Evolutionary conservation across 2,113 vertebrate species (phyloP).

Genomic region (Lagopus muta): DNA sequence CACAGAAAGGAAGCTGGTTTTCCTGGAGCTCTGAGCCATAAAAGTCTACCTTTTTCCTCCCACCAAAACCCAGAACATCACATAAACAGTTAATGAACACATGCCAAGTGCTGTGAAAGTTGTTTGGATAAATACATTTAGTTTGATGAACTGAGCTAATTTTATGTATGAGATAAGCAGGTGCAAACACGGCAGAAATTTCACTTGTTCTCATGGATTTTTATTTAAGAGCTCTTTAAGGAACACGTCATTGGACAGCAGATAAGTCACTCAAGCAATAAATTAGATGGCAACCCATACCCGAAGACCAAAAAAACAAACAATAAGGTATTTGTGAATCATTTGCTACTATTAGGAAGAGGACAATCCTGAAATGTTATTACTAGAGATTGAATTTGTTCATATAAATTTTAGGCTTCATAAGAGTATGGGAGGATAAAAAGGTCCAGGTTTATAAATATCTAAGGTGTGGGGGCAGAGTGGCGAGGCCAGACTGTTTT

Average conservation of each 20-base stretch:
- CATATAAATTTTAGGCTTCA: not conserved
- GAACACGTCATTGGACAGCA: not conserved
- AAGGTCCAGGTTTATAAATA: too few species aligned
- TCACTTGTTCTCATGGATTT: not conserved
- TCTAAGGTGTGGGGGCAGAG: too few species aligned
- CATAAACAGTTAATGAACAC: not conserved
- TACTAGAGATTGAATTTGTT: not conserved
- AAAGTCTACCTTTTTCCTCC: not conserved
- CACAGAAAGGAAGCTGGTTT: conserved; percentile 15
- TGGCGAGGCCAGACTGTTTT: too few species aligned
- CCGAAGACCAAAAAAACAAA: not conserved
- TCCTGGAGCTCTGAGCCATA: not conserved
- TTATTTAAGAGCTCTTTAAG: not conserved
- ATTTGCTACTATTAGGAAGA: not conserved
- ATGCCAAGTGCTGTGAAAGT: conserved; percentile 6
- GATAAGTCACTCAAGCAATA: not conserved
- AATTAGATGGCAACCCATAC: not conserved
- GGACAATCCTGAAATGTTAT: not conserved
- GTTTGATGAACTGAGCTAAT: not conserved
- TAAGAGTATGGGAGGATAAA: not conserved
- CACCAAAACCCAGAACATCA: not conserved
- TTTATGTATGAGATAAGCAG: not conserved
- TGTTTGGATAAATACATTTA: not conserved
- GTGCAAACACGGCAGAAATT: not conserved
- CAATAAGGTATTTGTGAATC: not conserved